Evolutionary conservation across 1,140 invertebrate species (phyloP).

Genomic region (Anthonomus grandis): DNA sequence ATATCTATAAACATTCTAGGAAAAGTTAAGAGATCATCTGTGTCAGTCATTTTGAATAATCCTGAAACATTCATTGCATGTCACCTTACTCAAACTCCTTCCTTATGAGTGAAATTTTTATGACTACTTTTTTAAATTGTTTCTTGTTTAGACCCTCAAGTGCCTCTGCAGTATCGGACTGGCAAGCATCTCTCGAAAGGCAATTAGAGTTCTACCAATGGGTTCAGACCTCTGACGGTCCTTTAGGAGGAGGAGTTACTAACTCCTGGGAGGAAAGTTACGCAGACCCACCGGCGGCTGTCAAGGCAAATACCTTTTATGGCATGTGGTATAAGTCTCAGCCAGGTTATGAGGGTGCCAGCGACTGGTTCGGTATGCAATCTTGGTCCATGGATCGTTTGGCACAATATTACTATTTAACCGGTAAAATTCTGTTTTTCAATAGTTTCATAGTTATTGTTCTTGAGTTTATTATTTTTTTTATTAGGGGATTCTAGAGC

Average conservation of each 20-base stretch:
- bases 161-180: constrained; percentile 19
- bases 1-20: too few species aligned
- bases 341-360: constrained; percentile 13
- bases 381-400: constrained; percentile 20
- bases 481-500: constrained; percentile 13
- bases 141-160: constrained; percentile 10
- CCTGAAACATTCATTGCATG: too few species aligned
- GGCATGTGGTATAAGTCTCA: constrained; percentile 22
- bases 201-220: constrained; percentile 25
- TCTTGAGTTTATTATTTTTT: neutral
- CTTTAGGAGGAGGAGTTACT: constrained; percentile 19
- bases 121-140: neutral
- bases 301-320: constrained; percentile 14
- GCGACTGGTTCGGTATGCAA: constrained; percentile 22
- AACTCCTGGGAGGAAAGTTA: constrained; percentile 26
- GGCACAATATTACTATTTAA: constrained; percentile 25
- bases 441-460: too few species aligned
- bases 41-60: too few species aligned
- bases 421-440: constrained; percentile 8
- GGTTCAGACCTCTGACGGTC: constrained; percentile 13
- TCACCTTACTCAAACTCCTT: neutral
- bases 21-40: too few species aligned
- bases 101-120: neutral
- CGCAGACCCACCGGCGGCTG: constrained; percentile 14
- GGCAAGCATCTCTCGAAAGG: constrained; percentile 16